These are phyloP conservation scores for Microcebus murinus DNA, from an alignment of 2,113 vertebrate species.

Conservation along the genomic window DNA sequence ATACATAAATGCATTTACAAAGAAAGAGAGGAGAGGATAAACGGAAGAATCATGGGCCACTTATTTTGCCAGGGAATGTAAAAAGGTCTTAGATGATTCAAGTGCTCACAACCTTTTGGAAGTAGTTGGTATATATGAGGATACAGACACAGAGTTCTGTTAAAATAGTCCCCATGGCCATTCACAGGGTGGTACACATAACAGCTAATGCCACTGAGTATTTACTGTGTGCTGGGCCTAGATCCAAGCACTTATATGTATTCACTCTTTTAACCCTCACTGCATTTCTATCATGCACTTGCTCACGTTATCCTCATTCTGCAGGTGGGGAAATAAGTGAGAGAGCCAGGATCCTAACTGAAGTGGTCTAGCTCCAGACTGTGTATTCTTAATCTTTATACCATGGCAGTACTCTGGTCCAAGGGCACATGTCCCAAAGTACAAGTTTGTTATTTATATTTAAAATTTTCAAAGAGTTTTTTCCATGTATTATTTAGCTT, in stretches of 20 bases:
- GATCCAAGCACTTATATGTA: not conserved
- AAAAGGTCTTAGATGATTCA: not conserved
- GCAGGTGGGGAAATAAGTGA: not conserved
- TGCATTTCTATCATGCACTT: rapidly evolving
- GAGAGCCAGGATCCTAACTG: not conserved
- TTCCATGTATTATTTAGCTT: not conserved
- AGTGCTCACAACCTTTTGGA: not conserved
- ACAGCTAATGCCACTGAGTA: not conserved
- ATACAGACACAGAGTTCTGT: not conserved
- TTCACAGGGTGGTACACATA: not conserved
- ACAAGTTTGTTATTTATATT: not conserved
- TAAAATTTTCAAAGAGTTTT: not conserved
- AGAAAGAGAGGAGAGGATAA: not conserved
- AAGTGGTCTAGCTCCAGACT: not conserved
- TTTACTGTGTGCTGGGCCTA: not conserved
- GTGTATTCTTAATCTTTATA: not conserved
- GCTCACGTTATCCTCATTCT: not conserved
- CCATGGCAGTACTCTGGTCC: not conserved
- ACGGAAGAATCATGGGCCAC: not conserved
- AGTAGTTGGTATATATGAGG: not conserved
- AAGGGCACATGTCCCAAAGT: not conserved
- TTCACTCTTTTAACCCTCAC: not conserved
- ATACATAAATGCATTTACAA: not conserved
- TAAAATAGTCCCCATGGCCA: not conserved
- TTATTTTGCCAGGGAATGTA: not conserved